These are phyloP conservation scores for Mizuhopecten yessoensis DNA, from an alignment of 1,140 invertebrate genomes.

Conservation along the genomic window DNA sequence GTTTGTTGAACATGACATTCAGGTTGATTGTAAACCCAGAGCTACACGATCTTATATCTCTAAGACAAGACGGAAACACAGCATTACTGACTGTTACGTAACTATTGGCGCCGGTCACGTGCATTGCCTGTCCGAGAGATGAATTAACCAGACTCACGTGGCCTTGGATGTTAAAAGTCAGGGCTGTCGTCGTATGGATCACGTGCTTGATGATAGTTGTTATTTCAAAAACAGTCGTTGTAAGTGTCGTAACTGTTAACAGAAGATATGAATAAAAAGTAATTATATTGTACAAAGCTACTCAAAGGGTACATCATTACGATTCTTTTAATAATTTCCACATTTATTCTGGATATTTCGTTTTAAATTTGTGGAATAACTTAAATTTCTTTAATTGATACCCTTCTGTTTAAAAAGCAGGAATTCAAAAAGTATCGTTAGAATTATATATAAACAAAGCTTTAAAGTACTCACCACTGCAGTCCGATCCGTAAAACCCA, in stretches of 20 bases:
- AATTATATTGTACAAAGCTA: too few species aligned
- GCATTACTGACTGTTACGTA: slow-evolving; percentile 54
- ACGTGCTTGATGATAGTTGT: slow-evolving; percentile 56
- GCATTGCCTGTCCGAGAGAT: slow-evolving; percentile 43
- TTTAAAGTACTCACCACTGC: background rate
- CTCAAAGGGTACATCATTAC: too few species aligned
- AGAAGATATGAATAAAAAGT: background rate
- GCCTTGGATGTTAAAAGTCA: slow-evolving; percentile 56
- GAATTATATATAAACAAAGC: too few species aligned
- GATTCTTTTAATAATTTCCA: too few species aligned
- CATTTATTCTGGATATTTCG: too few species aligned
- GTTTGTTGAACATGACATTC: slow-evolving; percentile 49
- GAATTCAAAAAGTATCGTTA: too few species aligned
- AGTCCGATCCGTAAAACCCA: slow-evolving; percentile 48
- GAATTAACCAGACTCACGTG: slow-evolving; percentile 46
- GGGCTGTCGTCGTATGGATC: slow-evolving; percentile 51
- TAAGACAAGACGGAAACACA: slow-evolving; percentile 59
- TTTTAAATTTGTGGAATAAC: too few species aligned
- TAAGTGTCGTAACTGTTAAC: slow-evolving; percentile 51
- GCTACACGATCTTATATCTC: slow-evolving; percentile 59
- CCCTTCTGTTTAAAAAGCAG: too few species aligned
- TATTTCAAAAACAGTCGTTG: slow-evolving; percentile 50
- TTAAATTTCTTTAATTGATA: too few species aligned
- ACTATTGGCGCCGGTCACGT: slow-evolving; percentile 52
- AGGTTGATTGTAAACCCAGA: slow-evolving; percentile 66